Conservation (phyloP, 2,888 invertebrate genomes). For the Hydroisotoma schaefferi region DNA sequence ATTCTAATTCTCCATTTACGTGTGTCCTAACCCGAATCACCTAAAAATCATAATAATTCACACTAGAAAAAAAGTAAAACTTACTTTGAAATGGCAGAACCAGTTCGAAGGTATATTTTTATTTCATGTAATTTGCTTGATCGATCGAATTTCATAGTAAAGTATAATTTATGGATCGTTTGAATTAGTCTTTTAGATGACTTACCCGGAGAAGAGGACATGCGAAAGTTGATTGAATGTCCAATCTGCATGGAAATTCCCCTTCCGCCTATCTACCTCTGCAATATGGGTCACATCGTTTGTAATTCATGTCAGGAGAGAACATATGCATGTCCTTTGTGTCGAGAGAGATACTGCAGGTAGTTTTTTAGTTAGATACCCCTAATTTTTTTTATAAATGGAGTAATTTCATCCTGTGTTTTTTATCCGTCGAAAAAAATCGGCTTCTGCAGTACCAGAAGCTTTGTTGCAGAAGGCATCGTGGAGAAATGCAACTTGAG, state of each 20-base stretch:
- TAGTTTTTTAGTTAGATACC: no score
- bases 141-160: no score
- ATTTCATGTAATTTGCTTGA: no score
- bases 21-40: no score
- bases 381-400: neutral
- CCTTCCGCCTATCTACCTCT: conserved; percentile 40
- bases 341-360: conserved; percentile 22
- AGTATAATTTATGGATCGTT: neutral
- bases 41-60: no score
- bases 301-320: conserved; percentile 34
- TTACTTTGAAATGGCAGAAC: conserved; percentile 5
- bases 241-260: conserved; percentile 42
- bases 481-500: conserved; percentile 35
- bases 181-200: conserved; percentile 21
- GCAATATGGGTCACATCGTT: conserved; percentile 39
- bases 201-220: conserved; percentile 26
- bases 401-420: neutral
- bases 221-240: conserved; percentile 41
- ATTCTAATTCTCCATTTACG: no score
- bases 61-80: no score
- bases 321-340: conserved; percentile 35
- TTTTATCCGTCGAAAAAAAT: conserved; percentile 21
- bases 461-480: conserved; percentile 42
- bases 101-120: neutral
- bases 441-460: conserved; percentile 31